A percentile compares a stretch with the other conserved stretches of the same genome.
Evolutionary conservation across 2,888 invertebrate species (phyloP).

Genomic region (Pammene fasciana): DNA sequence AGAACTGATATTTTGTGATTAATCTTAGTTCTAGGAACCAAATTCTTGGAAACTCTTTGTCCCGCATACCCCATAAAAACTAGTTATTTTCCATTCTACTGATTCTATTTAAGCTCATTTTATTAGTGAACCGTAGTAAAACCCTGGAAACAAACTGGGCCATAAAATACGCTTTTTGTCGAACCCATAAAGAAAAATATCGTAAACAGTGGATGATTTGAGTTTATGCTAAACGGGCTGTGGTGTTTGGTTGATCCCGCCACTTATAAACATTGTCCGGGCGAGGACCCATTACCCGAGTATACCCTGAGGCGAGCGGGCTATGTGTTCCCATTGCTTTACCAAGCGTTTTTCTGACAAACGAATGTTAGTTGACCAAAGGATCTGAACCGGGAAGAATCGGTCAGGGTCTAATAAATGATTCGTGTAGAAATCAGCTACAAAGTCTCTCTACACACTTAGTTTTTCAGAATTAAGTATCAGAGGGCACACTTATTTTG

Average conservation of each 20-base stretch:
- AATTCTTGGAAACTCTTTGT: too few species aligned
- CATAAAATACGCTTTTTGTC: conserved; percentile 37
- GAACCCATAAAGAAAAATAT: conserved; percentile 51
- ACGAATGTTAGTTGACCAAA: background rate
- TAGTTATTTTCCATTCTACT: conserved; percentile 14
- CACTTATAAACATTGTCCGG: conserved; percentile 66
- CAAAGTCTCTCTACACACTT: too few species aligned
- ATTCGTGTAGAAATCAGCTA: too few species aligned
- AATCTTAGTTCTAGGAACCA: background rate
- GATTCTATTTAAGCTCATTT: conserved; percentile 16
- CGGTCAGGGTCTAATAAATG: too few species aligned
- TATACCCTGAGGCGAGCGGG: background rate
- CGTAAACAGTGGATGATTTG: conserved; percentile 52
- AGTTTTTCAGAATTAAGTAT: too few species aligned
- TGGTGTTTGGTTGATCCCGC: conserved; percentile 58
- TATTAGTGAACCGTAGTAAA: conserved; percentile 28
- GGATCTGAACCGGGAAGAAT: too few species aligned
- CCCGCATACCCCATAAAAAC: background rate
- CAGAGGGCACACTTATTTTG: too few species aligned
- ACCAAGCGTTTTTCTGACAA: background rate
- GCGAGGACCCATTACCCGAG: conserved; percentile 26
- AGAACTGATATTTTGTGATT: background rate
- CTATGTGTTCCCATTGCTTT: background rate
- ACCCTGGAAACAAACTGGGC: conserved; percentile 22
- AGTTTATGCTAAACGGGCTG: conserved; percentile 71